A percentile compares a stretch with the other conserved stretches of the same genome.
Evolutionary conservation across 1,140 invertebrate genomes (phyloP).

Genomic region (Epicauta chinensis): DNA sequence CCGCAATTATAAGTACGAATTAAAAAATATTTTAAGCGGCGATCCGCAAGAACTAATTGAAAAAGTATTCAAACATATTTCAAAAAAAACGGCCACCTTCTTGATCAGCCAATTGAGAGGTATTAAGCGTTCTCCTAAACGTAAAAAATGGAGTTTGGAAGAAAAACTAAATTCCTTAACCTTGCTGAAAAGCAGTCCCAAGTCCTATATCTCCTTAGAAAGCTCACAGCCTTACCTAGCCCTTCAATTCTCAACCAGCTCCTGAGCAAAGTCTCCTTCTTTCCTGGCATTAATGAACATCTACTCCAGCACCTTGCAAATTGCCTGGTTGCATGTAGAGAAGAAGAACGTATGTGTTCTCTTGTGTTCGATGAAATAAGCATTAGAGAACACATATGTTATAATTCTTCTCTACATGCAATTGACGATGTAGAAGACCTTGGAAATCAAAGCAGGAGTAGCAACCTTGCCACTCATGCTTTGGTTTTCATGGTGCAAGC

Average conservation of each 20-base stretch:
- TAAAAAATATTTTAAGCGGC: no score
- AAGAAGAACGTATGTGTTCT: slow-evolving; percentile 10
- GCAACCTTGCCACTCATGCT: slow-evolving; percentile 6
- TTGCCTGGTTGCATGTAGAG: not conserved
- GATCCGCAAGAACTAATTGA: no score
- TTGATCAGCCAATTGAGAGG: not conserved
- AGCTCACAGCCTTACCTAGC: slow-evolving; percentile 9
- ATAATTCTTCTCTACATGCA: not conserved
- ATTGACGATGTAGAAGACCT: slow-evolving; percentile 8
- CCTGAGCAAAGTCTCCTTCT: slow-evolving; percentile 13
- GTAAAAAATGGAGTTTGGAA: slow-evolving; percentile 8
- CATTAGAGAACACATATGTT: slow-evolving; percentile 8
- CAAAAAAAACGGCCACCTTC: no score
- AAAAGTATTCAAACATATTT: no score
- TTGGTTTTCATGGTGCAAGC: slow-evolving; percentile 11
- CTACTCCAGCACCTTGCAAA: slow-evolving; percentile 13
- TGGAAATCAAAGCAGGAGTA: not conserved
- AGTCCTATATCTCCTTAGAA: slow-evolving; percentile 1
- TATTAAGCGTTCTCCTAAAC: not conserved
- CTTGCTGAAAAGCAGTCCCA: slow-evolving; percentile 9
- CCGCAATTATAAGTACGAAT: no score
- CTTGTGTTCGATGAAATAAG: slow-evolving; percentile 17
- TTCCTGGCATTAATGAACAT: slow-evolving; percentile 11
- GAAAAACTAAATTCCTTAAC: slow-evolving; percentile 17
- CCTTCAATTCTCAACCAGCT: slow-evolving; percentile 3